Conservation (phyloP, 2,888 invertebrate species). For the Spisula solida region DNA sequence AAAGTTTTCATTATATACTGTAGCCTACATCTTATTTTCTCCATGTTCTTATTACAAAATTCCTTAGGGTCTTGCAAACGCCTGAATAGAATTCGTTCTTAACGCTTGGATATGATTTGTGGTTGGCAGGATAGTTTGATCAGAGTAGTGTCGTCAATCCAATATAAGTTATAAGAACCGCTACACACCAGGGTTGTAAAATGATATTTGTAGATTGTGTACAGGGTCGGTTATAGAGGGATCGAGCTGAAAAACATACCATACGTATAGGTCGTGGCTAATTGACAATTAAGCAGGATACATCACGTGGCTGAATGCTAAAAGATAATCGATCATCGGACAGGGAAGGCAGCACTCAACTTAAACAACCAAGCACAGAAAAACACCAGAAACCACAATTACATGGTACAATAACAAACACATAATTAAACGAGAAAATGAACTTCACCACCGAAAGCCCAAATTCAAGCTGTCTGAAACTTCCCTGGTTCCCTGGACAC, state of each 20-base stretch:
- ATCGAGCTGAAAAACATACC: conserved; percentile 1
- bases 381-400: too few species aligned
- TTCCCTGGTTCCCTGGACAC: too few species aligned
- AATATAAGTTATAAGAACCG: conserved; percentile 4
- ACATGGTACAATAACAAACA: too few species aligned
- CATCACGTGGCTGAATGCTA: background rate
- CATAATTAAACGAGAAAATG: too few species aligned
- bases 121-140: background rate
- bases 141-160: background rate
- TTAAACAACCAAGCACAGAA: too few species aligned
- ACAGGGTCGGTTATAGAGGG: background rate
- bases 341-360: too few species aligned
- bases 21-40: background rate
- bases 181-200: background rate
- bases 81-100: background rate
- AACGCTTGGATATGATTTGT: conserved; percentile 11
- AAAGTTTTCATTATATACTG: background rate
- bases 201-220: conserved; percentile 4
- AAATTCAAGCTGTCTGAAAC: too few species aligned
- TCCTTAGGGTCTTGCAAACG: background rate
- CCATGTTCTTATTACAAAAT: background rate
- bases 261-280: background rate
- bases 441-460: too few species aligned
- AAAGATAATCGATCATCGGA: too few species aligned
- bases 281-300: background rate